Base-by-base conservation (phyloP, 53 echinoderm and acorn worm genomes). In the Mesocentrotus franciscanus region DNA sequence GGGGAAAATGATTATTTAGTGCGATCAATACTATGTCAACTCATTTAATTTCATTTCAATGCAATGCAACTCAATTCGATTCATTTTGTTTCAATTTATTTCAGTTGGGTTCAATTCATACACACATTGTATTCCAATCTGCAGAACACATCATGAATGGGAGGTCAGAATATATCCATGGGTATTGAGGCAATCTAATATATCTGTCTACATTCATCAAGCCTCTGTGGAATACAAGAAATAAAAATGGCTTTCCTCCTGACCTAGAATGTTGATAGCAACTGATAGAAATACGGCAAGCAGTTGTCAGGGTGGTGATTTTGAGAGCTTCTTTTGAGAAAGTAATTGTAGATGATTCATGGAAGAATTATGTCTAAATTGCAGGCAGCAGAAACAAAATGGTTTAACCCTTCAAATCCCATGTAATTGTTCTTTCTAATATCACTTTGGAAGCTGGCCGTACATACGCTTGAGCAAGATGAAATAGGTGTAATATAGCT, bases 181-280 rank as follows among this genome's bases (percentile, higher is more conserved):
- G 0, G 56, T 87, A 87, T 56, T n/a, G 26, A 87, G 59, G 56
- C 87, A 87, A 87, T 87, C 58, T 59, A 58, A 87, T 87, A 87
- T 87, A 87, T 87, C 56, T 87, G 87, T 87, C 87, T 5, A 57
- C 27, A 57, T 87, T 87, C 24, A 87, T 87, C 87, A 58, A 58
- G 15, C 6, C 4, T 87, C 15, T 87, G 10, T n/a, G 12, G 58
- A 87, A 87, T n/a, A 57, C 87, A 29, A 87, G 87, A 87, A 20
- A 57, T 29, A 59, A 55, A 87, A 87, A 18, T 13, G 87, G 49
- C 6, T 26, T 56, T 58, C 57, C 9, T 29, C 13, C 58, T 87
- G 87, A 87, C 87, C 59, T 85, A 26, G 87, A 85, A 85, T n/a
- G 12, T 56, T 56, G 87, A 58, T 58, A 58, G 59, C n/a, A 87